Conservation (phyloP, 2,797 vertebrate species). For the Pseudochirops corinnae region DNA sequence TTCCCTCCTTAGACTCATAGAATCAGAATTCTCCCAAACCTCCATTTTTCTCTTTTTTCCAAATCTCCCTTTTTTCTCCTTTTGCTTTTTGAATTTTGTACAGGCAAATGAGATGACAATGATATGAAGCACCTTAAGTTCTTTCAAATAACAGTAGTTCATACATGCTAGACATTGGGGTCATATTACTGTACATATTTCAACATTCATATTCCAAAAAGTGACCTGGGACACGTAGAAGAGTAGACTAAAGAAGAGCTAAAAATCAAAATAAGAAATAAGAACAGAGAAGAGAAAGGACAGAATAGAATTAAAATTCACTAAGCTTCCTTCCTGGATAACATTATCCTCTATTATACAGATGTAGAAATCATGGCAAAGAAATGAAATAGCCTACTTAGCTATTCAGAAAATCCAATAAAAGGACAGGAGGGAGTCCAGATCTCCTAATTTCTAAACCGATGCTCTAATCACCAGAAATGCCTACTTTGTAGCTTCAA, state of each 20-base stretch:
- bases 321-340: neutral
- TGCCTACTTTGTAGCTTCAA: neutral
- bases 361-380: neutral
- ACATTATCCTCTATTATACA: fast-evolving
- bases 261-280: neutral
- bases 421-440: neutral
- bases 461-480: neutral
- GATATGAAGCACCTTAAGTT: slow-evolving; percentile 16
- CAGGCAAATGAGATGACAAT: slow-evolving; percentile 41
- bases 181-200: neutral
- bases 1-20: slow-evolving; percentile 17
- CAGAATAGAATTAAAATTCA: fast-evolving
- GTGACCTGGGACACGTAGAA: neutral
- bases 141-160: neutral
- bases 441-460: neutral
- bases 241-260: fast-evolving
- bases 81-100: slow-evolving; percentile 45
- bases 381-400: neutral
- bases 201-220: neutral
- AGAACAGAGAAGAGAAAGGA: neutral
- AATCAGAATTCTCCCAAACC: neutral
- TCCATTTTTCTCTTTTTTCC: neutral
- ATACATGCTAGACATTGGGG: neutral
- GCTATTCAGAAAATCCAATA: neutral
- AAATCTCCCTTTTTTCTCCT: neutral